Percentiles rank a stretch among this genome's conserved stretches.
phyloP scores from a whole-genome alignment of 1,140 invertebrate genomes.

The Trigoniulus corallinus region DNA sequence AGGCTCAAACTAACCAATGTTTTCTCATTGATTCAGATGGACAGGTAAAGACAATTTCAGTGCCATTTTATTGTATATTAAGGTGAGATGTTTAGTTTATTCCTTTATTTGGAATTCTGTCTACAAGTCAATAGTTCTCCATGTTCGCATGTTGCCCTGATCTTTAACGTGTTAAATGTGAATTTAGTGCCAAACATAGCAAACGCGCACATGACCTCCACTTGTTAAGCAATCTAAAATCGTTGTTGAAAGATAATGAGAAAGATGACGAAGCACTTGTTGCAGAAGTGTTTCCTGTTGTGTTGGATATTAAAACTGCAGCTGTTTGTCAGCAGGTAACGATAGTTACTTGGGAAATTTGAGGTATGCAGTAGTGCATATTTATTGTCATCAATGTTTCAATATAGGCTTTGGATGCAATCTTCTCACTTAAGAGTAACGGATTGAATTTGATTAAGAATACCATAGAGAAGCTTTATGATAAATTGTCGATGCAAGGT shows the following conservation, averaged over 20 bases:
- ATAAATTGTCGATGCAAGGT: too few relatives aligned
- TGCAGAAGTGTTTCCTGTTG: slow-evolving; percentile 2
- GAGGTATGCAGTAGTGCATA: too few relatives aligned
- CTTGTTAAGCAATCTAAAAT: slow-evolving; percentile 47
- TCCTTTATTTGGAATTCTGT: too few relatives aligned
- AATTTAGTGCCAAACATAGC: slow-evolving; percentile 57
- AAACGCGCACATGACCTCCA: slow-evolving; percentile 71
- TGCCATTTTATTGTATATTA: slow-evolving; percentile 80
- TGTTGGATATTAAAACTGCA: slow-evolving; percentile 46
- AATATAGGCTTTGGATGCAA: too few relatives aligned
- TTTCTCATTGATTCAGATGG: slow-evolving; percentile 68
- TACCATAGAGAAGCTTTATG: too few relatives aligned
- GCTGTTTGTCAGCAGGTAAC: slow-evolving; percentile 23
- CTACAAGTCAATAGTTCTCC: too few relatives aligned
- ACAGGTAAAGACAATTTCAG: slow-evolving; percentile 53
- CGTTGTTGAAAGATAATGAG: slow-evolving; percentile 21
- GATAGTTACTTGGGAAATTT: slow-evolving; percentile 20
- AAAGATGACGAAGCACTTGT: slow-evolving; percentile 18
- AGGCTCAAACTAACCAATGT: slow-evolving; percentile 23
- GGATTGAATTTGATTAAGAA: too few relatives aligned
- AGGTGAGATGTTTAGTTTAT: too few relatives aligned
- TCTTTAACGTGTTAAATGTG: slow-evolving; percentile 1
- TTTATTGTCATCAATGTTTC: too few relatives aligned
- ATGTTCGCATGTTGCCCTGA: too few relatives aligned
- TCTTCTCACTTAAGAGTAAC: too few relatives aligned